Evolutionary conservation across 1,140 invertebrate species (phyloP).

Genomic region (Macrosteles quadrilineatus): DNA sequence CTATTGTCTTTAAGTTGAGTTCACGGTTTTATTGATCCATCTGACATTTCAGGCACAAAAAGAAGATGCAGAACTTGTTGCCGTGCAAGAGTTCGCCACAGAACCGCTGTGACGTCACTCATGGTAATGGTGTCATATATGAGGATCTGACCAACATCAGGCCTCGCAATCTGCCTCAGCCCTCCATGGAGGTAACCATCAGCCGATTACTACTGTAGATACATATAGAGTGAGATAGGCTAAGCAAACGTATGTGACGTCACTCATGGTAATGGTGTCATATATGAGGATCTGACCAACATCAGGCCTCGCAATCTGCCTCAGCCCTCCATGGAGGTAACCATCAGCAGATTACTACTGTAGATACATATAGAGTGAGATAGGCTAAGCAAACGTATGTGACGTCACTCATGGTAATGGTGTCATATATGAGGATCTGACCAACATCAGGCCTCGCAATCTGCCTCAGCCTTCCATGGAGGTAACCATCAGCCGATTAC

Average conservation of each 20-base stretch:
- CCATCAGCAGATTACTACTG: too few species aligned
- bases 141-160: conserved; percentile 58
- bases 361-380: too few species aligned
- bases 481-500: conserved; percentile 54
- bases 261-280: conserved; percentile 52
- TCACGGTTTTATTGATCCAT: background rate
- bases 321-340: conserved; percentile 52
- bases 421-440: conserved; percentile 65
- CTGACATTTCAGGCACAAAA: conserved; percentile 61
- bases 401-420: conserved; percentile 49
- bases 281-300: conserved; percentile 63
- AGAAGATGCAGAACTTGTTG: conserved; percentile 69
- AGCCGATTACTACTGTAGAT: too few species aligned
- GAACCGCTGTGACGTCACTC: conserved; percentile 47
- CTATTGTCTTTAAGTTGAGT: too few species aligned
- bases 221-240: too few species aligned
- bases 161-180: conserved; percentile 50
- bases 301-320: conserved; percentile 49
- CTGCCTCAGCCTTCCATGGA: conserved; percentile 50
- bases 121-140: conserved; percentile 58
- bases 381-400: too few species aligned
- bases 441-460: conserved; percentile 48
- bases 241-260: conserved; percentile 48
- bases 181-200: conserved; percentile 52
- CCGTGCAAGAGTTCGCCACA: conserved; percentile 66